These are phyloP conservation scores for Standfussiana lucernea DNA, from an alignment of 2,888 invertebrate genomes.

Conservation along the genomic window DNA sequence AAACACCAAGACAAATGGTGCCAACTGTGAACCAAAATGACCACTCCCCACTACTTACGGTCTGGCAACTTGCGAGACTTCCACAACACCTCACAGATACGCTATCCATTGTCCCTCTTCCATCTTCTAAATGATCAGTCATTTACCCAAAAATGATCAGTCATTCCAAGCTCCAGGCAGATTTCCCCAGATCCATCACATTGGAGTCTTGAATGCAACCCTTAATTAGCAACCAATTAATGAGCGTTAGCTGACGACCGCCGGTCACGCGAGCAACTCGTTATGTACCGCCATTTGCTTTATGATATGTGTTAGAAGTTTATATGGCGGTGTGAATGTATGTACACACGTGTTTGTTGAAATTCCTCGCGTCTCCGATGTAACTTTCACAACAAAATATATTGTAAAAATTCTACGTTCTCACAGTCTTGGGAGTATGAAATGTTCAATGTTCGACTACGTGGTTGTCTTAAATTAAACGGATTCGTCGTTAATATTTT, in stretches of 20 bases:
- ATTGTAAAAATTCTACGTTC: slow-evolving; percentile 39
- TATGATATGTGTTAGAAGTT: slow-evolving; percentile 12
- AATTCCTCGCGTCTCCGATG: slow-evolving; percentile 39
- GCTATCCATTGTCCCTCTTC: slow-evolving; percentile 1
- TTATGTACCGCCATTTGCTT: slow-evolving; percentile 30
- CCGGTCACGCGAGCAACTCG: slow-evolving; percentile 50
- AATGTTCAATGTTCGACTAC: not conserved
- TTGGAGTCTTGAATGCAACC: slow-evolving; percentile 30
- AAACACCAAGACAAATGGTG: not conserved
- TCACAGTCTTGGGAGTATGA: not conserved
- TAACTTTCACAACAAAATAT: slow-evolving; percentile 59
- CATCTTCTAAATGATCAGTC: slow-evolving; percentile 29
- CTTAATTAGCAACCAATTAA: slow-evolving; percentile 48
- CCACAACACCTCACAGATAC: not conserved
- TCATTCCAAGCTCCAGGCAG: slow-evolving; percentile 11
- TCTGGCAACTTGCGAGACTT: not conserved
- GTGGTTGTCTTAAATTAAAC: not conserved
- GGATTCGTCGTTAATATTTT: not conserved
- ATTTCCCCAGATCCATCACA: slow-evolving; percentile 18
- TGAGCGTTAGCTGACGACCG: slow-evolving; percentile 15
- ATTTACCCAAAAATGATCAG: slow-evolving; percentile 26
- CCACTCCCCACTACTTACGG: no score
- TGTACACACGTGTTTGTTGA: slow-evolving; percentile 20
- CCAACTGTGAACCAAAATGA: not conserved
- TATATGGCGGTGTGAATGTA: not conserved